These are phyloP conservation scores for Propithecus deckenii DNA, from an alignment of 2,797 vertebrate species.

Conservation along the genomic window DNA sequence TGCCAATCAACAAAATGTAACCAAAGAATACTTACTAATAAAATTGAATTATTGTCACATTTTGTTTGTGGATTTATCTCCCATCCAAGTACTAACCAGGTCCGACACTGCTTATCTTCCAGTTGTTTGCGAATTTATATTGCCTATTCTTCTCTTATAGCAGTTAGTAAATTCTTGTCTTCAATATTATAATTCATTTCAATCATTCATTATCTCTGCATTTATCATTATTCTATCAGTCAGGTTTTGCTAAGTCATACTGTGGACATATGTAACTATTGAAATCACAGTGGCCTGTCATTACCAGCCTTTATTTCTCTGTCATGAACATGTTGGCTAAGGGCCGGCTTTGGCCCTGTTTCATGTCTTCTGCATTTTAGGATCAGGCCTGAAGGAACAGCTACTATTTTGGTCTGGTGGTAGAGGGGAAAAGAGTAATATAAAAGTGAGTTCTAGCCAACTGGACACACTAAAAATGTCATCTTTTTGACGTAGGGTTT, in stretches of 20 bases:
- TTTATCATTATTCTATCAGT: not conserved
- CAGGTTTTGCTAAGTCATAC: not conserved
- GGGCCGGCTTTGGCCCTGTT: not conserved
- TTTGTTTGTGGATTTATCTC: not conserved
- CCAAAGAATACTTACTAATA: not conserved
- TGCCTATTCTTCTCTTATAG: not conserved
- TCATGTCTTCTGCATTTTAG: not conserved
- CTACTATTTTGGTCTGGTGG: not conserved
- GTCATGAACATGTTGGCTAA: not conserved
- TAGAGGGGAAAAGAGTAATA: not conserved
- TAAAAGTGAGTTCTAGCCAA: not conserved
- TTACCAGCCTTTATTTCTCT: not conserved
- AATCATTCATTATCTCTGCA: not conserved
- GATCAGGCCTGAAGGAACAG: not conserved
- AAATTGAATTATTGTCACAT: not conserved
- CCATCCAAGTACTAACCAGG: too few species aligned
- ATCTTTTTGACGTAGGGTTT: not conserved
- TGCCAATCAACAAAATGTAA: not conserved
- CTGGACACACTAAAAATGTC: not conserved
- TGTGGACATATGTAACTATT: not conserved
- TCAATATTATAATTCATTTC: not conserved
- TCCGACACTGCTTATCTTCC: too few species aligned
- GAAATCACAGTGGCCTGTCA: not conserved
- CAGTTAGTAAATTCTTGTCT: not conserved
- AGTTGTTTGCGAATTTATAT: not conserved